Conservation (phyloP, 2,888 invertebrate species). For the Eupithecia vulgata region DNA sequence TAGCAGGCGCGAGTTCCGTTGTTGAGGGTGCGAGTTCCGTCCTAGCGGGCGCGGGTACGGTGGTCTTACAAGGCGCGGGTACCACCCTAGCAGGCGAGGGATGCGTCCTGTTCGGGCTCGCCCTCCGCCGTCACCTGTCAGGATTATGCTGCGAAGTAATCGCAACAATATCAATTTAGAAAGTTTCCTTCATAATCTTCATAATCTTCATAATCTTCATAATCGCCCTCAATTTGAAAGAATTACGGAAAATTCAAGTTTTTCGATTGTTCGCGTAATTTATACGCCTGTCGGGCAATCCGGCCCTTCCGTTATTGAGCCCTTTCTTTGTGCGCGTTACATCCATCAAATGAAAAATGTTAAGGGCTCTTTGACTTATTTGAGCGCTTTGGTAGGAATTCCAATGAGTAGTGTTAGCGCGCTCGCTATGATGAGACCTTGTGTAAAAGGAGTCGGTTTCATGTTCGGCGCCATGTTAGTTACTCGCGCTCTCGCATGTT, state of each 20-base stretch:
- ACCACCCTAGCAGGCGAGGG: too few species aligned
- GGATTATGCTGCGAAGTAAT: constrained; percentile 38
- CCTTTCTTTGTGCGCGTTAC: neutral
- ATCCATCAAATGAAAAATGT: constrained; percentile 10
- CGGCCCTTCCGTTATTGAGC: constrained; percentile 3
- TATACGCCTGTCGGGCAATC: constrained; percentile 39
- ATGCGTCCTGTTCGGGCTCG: too few species aligned
- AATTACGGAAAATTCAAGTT: constrained; percentile 44
- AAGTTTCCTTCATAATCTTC: constrained; percentile 45
- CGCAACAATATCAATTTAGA: constrained; percentile 43
- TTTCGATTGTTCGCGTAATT: constrained; percentile 45
- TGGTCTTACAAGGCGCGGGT: too few species aligned
- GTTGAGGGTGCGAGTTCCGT: neutral
- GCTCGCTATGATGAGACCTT: neutral
- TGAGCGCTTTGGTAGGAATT: neutral
- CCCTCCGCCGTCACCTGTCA: constrained; percentile 29
- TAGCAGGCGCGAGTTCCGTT: too few species aligned
- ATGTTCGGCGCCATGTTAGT: neutral
- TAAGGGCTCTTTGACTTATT: constrained; percentile 9
- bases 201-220: too few species aligned
- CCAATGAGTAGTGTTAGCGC: neutral
- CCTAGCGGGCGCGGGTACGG: too few species aligned
- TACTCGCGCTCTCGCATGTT: constrained; percentile 13
- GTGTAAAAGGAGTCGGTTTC: neutral
- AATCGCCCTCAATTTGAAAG: constrained; percentile 43